Conservation (phyloP, 2,113 vertebrate genomes). For the Calidris pugnax region DNA sequence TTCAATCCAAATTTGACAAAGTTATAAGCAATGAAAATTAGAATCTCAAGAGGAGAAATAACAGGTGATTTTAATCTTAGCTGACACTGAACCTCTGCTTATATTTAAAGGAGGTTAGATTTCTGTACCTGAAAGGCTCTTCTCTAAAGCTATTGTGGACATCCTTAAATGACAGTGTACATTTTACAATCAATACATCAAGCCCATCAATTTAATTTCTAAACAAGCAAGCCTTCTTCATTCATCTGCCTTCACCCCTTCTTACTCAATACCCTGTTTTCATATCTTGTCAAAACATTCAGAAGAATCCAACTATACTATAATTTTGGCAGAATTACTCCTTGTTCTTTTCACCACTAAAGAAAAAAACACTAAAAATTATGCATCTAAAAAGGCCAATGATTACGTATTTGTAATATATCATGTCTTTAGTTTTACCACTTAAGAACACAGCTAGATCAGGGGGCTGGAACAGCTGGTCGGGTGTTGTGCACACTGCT, state of each 20-base stretch:
- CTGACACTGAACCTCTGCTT: background rate
- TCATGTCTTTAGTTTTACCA: background rate
- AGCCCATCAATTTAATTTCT: background rate
- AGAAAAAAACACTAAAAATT: background rate
- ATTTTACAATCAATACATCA: background rate
- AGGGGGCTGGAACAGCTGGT: background rate
- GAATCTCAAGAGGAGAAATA: background rate
- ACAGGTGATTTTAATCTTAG: background rate
- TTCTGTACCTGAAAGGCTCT: background rate
- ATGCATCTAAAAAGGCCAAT: background rate
- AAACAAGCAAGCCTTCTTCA: background rate
- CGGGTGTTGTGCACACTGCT: rapidly evolving
- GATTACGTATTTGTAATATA: background rate
- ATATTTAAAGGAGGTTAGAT: background rate
- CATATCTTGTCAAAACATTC: background rate
- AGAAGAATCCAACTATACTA: background rate
- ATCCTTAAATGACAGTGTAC: background rate
- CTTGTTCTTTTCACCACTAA: background rate
- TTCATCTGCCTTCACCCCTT: background rate
- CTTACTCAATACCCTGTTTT: background rate
- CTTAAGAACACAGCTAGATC: background rate
- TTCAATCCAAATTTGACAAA: background rate
- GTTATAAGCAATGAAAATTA: background rate
- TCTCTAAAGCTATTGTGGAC: background rate
- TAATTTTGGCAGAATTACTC: background rate